Percentiles rank a stretch among this genome's conserved stretches.
phyloP scores from a whole-genome alignment of 1,140 invertebrate genomes.

The Conus betulinus region DNA sequence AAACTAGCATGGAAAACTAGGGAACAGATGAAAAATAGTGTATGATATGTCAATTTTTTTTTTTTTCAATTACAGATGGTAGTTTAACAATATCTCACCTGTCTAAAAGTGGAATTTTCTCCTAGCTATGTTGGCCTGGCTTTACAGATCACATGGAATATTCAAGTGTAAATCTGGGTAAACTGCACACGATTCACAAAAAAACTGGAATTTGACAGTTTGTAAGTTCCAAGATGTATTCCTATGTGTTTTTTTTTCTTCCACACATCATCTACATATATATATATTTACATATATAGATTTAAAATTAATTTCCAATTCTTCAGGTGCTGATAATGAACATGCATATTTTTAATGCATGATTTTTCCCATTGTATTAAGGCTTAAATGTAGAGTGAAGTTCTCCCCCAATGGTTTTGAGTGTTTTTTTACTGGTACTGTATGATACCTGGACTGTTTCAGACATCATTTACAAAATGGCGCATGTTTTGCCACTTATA shows the following conservation, averaged over 20 bases:
- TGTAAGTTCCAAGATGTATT: not conserved
- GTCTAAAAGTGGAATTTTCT: too few species aligned
- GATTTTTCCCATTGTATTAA: constrained; percentile 14
- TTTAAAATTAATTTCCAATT: constrained; percentile 17
- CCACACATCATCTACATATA: not conserved
- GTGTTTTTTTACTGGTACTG: not conserved
- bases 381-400: not conserved
- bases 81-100: too few species aligned
- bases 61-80: too few species aligned
- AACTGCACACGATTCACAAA: not conserved
- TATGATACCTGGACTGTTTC: constrained; percentile 10
- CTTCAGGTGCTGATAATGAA: constrained; percentile 29
- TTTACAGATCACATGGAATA: too few species aligned
- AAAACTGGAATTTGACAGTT: not conserved
- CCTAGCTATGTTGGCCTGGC: too few species aligned
- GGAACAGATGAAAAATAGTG: too few species aligned
- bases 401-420: not conserved
- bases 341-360: constrained; percentile 33
- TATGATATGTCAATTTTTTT: too few species aligned
- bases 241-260: not conserved
- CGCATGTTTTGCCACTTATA: constrained; percentile 30
- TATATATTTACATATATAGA: not conserved
- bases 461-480: constrained; percentile 26
- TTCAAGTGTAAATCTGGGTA: not conserved
- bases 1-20: too few species aligned